Evolutionary conservation across 2,888 invertebrate genomes (phyloP).

Genomic region (Melikaiella ostensackeni): DNA sequence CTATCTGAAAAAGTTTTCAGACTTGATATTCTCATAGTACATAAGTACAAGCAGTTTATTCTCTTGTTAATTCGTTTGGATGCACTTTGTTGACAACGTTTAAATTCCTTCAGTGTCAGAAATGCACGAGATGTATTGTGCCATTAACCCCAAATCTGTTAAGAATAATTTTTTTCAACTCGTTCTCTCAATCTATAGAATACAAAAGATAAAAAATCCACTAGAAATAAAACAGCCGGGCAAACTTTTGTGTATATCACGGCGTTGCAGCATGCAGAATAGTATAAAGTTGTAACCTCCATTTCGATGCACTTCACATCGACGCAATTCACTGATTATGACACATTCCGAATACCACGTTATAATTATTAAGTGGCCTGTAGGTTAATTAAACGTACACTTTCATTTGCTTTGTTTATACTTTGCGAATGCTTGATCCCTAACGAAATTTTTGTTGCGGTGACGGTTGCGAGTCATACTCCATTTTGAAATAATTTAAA

Average conservation of each 20-base stretch:
- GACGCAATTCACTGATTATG: not conserved
- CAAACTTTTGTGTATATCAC: constrained; percentile 1
- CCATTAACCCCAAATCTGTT: not conserved
- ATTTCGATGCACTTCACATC: not conserved
- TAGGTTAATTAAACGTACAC: not conserved
- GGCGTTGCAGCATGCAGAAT: not conserved
- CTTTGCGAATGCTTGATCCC: not conserved
- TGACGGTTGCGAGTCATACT: constrained; percentile 24
- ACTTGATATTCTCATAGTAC: not conserved
- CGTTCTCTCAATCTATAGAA: not conserved
- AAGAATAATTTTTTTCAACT: not conserved
- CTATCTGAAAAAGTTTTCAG: not conserved
- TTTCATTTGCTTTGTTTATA: not conserved
- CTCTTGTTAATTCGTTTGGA: not conserved
- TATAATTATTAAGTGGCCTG: not conserved
- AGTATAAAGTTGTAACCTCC: not conserved
- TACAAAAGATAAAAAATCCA: not conserved
- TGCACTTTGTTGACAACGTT: not conserved
- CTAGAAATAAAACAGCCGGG: not conserved
- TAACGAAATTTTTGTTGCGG: not conserved
- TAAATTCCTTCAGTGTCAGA: not conserved
- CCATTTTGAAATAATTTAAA: constrained; percentile 26
- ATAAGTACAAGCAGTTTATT: not conserved
- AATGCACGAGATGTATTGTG: not conserved
- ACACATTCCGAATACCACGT: not conserved